Conservation (phyloP, 2,888 invertebrate species). For the Buathra laborator region DNA sequence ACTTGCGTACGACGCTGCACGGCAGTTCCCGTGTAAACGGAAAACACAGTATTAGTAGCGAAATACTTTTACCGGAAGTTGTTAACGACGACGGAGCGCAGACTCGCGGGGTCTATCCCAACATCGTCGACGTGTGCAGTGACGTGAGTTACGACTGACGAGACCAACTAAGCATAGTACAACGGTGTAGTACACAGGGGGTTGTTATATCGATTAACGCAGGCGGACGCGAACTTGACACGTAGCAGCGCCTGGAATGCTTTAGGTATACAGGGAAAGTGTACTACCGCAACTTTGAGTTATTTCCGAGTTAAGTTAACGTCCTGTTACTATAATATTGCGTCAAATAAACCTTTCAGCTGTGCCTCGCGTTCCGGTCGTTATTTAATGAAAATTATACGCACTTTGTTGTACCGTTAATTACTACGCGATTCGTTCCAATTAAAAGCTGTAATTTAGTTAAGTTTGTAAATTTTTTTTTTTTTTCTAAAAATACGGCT, state of each 20-base stretch:
- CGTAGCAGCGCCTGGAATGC: conserved; percentile 57
- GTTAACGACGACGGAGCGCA: conserved; percentile 33
- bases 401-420: no score
- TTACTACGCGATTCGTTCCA: no score
- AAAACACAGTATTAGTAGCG: conserved; percentile 7
- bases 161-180: conserved; percentile 15
- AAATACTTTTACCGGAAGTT: background rate
- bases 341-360: no score
- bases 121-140: conserved; percentile 25
- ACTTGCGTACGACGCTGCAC: conserved; percentile 22
- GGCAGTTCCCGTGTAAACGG: background rate
- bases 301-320: background rate
- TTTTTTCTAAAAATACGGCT: no score
- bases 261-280: conserved; percentile 7
- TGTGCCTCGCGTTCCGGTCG: no score
- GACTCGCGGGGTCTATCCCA: conserved; percentile 29
- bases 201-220: conserved; percentile 73
- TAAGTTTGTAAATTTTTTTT: no score
- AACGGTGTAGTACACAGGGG: background rate
- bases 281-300: background rate
- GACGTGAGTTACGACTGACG: background rate
- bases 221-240: conserved; percentile 73
- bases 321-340: background rate
- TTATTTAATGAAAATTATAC: no score
- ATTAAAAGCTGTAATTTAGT: no score